Base-by-base conservation (phyloP, 2,888 invertebrate species). In the Morpho achilles region DNA sequence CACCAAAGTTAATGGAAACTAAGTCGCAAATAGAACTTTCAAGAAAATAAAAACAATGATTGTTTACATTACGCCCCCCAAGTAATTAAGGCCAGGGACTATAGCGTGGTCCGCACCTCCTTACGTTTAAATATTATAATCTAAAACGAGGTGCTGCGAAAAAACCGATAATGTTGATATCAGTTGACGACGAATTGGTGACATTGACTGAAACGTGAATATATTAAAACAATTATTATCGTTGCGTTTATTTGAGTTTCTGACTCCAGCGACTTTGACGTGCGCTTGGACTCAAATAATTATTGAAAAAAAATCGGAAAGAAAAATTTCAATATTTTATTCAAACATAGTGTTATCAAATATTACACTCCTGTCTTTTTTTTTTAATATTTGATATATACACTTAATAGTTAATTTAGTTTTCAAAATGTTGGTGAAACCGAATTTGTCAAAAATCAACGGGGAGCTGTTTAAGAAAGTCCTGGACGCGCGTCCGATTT, bases 401-500 rank as follows among this genome's bases (percentile, higher is more conserved):
- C 32, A 32, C 5, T 32, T 32, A 32, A 32, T 32, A 32, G 32
- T 32, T 5, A 46, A 46, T 16, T 10, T 10, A 16, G 8, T 10
- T 32, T n/a, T 40, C 53, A 49, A 53, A 58, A 66, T 63, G 59
- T 48, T 56, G 6, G 58, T 55, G 32, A 22, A 56, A 22, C 44
- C 57, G 3, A 51, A 53, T 47, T 42, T 61, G 5, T 10, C 58
- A 0, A 66, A 59, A 50, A 51, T 66, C 42, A 62, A 62, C 43
- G 40, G 22, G 7, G 55, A 56, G 8, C 39, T 65, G 7, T 59
- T 67, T 7, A 67, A 58, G 22, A 63, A 56, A 41, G 43, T 82
- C 1, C 65, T 76, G 0, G 78, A 78, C 10, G 49, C 70, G 16
- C 73, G 76, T 2, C 67, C 77, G 3, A 43, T 74, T 7, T 69